phyloP scores from a whole-genome alignment of 2,888 invertebrate species.

The Drosophila meridiana region DNA sequence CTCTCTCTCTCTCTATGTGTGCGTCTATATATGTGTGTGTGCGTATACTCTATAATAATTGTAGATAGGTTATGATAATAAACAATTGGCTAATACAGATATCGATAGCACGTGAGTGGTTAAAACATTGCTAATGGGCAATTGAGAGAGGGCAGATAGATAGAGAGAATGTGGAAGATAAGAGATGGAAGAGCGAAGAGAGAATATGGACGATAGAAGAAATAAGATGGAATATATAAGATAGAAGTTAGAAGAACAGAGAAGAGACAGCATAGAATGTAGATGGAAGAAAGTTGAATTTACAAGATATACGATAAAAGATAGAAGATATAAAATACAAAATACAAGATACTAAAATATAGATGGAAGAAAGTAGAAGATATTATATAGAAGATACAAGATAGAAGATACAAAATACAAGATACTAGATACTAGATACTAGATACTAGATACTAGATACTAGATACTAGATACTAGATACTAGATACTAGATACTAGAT shows the following conservation, averaged over 20 bases:
- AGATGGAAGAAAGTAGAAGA: neutral
- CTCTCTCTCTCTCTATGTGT: neutral
- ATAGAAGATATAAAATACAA: neutral
- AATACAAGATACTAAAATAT: neutral
- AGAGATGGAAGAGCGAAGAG: too few species aligned
- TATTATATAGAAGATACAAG: too few species aligned
- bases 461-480: too few species aligned
- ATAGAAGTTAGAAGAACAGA: neutral
- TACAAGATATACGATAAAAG: neutral
- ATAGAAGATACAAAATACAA: too few species aligned
- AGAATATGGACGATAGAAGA: neutral
- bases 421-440: too few species aligned
- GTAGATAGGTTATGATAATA: neutral
- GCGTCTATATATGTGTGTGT: neutral
- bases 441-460: too few species aligned
- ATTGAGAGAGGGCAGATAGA: neutral
- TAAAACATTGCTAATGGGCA: neutral
- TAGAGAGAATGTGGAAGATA: neutral
- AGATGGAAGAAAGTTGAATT: neutral
- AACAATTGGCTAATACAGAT: neutral
- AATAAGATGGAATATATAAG: rapidly evolving
- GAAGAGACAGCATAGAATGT: neutral
- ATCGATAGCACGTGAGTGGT: conserved; percentile 1
- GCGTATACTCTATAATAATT: conserved; percentile 24
- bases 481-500: too few species aligned